Conservation (phyloP, 2,113 vertebrate genomes). For the Cheilinus undulatus region DNA sequence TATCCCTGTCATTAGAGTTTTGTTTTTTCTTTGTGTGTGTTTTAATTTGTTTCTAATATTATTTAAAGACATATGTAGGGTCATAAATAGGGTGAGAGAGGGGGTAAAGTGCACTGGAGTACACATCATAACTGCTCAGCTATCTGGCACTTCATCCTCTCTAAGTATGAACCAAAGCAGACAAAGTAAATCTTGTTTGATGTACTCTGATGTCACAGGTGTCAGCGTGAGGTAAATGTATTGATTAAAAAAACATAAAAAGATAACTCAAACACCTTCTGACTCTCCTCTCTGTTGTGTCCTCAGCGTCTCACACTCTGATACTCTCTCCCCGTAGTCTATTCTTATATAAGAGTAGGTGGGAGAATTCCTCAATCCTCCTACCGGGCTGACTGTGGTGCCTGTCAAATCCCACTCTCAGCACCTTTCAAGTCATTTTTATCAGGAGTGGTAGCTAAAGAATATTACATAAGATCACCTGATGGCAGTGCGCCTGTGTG, state of each 20-base stretch:
- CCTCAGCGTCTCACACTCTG: constrained; percentile 43
- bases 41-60: too few species aligned
- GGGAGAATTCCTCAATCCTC: constrained; percentile 70
- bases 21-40: too few species aligned
- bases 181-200: too few species aligned
- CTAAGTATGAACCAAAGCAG: too few species aligned
- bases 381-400: constrained; percentile 46
- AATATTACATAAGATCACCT: constrained; percentile 79
- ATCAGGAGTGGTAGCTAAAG: constrained; percentile 56
- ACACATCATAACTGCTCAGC: too few species aligned
- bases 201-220: constrained; percentile 6
- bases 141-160: too few species aligned
- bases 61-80: too few species aligned
- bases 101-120: too few species aligned
- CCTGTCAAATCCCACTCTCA: constrained; percentile 70
- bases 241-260: constrained; percentile 50
- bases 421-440: constrained; percentile 65
- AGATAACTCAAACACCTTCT: constrained; percentile 22
- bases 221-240: constrained; percentile 21
- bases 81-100: too few species aligned
- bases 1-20: neutral
- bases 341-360: constrained; percentile 74
- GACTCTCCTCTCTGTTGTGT: constrained; percentile 14
- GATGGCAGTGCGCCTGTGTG: constrained; percentile 55
- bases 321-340: constrained; percentile 46